Conservation (phyloP, 2,797 vertebrate species). For the Tapirus indicus region DNA sequence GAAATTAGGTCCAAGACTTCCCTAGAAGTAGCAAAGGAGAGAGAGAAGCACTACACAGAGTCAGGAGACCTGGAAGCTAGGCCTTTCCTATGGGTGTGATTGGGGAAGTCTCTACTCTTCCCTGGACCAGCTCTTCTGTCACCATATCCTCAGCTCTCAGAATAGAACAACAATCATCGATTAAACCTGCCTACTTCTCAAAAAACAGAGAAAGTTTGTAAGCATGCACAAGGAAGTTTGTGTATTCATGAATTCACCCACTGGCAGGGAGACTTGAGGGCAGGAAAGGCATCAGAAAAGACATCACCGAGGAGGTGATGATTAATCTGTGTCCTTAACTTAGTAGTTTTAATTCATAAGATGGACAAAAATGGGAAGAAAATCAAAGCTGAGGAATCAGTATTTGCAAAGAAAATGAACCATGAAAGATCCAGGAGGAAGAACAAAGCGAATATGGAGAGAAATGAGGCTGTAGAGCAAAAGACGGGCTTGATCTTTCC, state of each 20-base stretch:
- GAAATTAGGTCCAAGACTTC: neutral
- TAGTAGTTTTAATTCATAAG: neutral
- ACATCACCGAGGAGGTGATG: neutral
- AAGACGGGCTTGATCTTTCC: neutral
- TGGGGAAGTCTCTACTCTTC: neutral
- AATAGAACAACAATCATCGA: neutral
- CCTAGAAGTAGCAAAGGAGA: neutral
- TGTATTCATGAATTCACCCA: neutral
- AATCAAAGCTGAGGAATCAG: neutral
- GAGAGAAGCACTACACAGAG: neutral
- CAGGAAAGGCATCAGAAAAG: neutral
- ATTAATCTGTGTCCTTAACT: neutral
- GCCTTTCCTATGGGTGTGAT: neutral
- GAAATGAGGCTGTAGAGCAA: neutral
- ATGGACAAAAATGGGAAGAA: neutral
- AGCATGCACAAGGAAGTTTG: neutral
- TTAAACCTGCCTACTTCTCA: neutral
- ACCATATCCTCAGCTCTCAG: neutral
- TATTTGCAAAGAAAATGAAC: neutral
- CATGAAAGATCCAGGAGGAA: neutral
- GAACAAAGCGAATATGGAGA: neutral
- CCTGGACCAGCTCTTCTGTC: neutral
- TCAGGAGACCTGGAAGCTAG: neutral
- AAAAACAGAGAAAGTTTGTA: neutral
- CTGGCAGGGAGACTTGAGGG: neutral